Percentiles rank a stretch among this genome's conserved stretches.
phyloP scores from a whole-genome alignment of 2,797 vertebrate genomes.

The Sebastes trivittatus region DNA sequence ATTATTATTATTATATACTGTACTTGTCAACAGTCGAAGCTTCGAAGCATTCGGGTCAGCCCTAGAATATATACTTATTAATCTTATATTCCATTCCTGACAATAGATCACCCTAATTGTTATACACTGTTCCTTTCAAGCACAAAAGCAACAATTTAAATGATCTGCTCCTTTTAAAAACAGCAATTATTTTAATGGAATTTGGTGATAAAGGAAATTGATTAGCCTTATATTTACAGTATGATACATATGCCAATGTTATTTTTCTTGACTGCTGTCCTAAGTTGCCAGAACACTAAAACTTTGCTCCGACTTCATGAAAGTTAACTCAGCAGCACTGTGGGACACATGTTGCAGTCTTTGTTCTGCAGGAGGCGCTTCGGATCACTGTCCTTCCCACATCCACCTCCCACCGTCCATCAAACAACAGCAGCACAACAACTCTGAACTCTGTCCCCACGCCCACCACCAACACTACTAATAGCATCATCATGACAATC shows the following conservation, averaged over 20 bases:
- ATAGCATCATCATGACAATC: slow-evolving; percentile 50
- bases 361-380: slow-evolving; percentile 26
- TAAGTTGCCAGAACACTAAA: background rate
- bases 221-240: background rate
- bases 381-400: slow-evolving; percentile 19
- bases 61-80: too few relatives aligned
- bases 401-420: slow-evolving; percentile 29
- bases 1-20: too few relatives aligned
- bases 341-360: slow-evolving; percentile 29
- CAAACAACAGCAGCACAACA: slow-evolving; percentile 36
- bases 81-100: too few relatives aligned
- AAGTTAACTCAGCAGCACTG: background rate
- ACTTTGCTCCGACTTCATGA: slow-evolving; percentile 9
- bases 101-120: too few relatives aligned
- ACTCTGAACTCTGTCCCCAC: slow-evolving; percentile 47
- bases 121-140: background rate
- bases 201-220: background rate
- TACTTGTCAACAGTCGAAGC: too few relatives aligned
- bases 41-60: too few relatives aligned
- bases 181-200: background rate
- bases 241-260: background rate
- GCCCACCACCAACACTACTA: slow-evolving; percentile 43
- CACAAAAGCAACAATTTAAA: background rate
- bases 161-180: background rate
- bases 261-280: background rate